These are phyloP conservation scores for Hydractinia symbiolongicarpus DNA, from an alignment of 30 jellyfish, hydroid and myxozoan genomes.

Conservation along the genomic window DNA sequence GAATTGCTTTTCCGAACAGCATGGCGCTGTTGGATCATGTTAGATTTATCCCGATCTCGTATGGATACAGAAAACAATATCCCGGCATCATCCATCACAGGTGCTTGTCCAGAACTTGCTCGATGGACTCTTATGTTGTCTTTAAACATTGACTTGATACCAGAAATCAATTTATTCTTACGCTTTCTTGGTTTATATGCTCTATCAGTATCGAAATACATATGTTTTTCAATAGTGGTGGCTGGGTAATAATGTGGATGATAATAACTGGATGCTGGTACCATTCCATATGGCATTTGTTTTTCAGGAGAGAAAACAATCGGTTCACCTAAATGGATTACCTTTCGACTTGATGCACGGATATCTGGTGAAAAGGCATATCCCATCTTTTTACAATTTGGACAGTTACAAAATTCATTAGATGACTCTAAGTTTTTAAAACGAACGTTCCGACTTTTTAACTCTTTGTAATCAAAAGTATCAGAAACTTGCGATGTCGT, in stretches of 20 bases:
- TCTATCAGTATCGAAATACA: background rate
- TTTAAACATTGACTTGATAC: constrained; percentile 38
- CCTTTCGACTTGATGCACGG: constrained; percentile 22
- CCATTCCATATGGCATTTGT: background rate
- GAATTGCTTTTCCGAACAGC: constrained; percentile 29
- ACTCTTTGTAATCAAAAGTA: background rate
- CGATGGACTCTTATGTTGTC: constrained; percentile 31
- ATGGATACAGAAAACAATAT: constrained; percentile 28
- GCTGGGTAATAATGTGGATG: constrained; percentile 28
- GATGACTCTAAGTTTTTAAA: background rate
- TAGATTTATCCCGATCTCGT: constrained; percentile 27
- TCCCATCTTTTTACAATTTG: constrained; percentile 38
- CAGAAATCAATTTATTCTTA: constrained; percentile 27
- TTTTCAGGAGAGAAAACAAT: background rate
- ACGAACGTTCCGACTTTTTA: constrained; percentile 28
- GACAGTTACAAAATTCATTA: constrained; percentile 42
- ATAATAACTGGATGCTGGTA: background rate
- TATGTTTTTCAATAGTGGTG: constrained; percentile 14
- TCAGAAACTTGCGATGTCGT: background rate
- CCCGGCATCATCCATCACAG: constrained; percentile 28
- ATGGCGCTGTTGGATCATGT: constrained; percentile 12
- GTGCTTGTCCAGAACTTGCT: constrained; percentile 14
- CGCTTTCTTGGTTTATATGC: constrained; percentile 32
- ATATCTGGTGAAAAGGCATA: constrained; percentile 45
- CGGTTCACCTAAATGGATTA: constrained; percentile 4